Conservation (phyloP, 1,140 invertebrate species). For the Gonioctena quinquepunctata region DNA sequence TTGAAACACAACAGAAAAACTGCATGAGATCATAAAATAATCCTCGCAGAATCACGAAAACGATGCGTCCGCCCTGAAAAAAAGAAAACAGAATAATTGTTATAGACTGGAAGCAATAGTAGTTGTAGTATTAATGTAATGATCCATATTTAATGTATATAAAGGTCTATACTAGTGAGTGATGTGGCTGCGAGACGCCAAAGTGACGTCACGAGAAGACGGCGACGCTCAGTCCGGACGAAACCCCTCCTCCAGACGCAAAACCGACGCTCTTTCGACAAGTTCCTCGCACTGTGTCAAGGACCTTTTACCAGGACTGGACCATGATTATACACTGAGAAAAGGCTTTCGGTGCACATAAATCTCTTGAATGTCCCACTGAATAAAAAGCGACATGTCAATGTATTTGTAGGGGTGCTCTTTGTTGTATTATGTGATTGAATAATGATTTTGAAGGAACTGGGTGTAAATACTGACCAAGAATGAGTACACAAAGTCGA, state of each 20-base stretch:
- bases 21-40: constrained; percentile 1
- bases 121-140: constrained; percentile 24
- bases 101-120: constrained; percentile 8
- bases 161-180: constrained; percentile 24
- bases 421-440: too few relatives aligned
- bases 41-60: constrained; percentile 1
- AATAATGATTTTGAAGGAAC: too few relatives aligned
- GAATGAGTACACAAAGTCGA: too few relatives aligned
- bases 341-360: too few relatives aligned
- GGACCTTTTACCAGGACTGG: not conserved
- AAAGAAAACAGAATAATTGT: constrained; percentile 18
- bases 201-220: constrained; percentile 36
- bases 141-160: constrained; percentile 26
- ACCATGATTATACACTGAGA: not conserved
- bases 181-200: constrained; percentile 36
- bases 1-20: not conserved
- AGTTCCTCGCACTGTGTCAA: constrained; percentile 5
- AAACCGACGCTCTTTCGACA: not conserved
- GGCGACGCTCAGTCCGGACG: constrained; percentile 30
- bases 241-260: constrained; percentile 15
- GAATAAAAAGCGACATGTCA: too few relatives aligned
- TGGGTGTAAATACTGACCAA: too few relatives aligned
- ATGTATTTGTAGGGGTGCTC: too few relatives aligned
- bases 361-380: too few relatives aligned
- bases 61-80: not conserved